These are phyloP conservation scores for Halichoerus grypus DNA, from an alignment of 2,113 vertebrate species.

Conservation along the genomic window DNA sequence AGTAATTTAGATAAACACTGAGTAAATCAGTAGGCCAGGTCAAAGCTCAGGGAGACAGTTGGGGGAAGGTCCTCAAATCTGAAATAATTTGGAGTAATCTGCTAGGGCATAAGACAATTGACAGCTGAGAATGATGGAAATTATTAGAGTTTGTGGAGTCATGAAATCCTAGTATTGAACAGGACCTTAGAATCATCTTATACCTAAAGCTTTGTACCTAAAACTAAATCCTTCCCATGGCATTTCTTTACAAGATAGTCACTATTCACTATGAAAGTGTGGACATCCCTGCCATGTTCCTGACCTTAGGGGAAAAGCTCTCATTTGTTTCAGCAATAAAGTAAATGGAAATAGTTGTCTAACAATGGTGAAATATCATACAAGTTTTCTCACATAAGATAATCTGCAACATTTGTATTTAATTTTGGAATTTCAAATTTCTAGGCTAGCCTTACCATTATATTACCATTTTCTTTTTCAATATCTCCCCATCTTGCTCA, in stretches of 20 bases:
- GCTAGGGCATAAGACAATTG: neutral
- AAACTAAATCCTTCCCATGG: neutral
- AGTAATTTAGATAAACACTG: neutral
- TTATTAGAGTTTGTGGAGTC: neutral
- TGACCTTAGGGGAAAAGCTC: too few species aligned
- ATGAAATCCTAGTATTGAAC: neutral
- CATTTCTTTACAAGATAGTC: neutral
- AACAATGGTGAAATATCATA: neutral
- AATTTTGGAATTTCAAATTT: constrained; percentile 34
- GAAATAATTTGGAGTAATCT: neutral
- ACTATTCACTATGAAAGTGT: neutral
- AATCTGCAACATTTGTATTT: neutral
- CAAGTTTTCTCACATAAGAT: neutral
- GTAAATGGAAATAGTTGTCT: neutral
- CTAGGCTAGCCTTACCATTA: neutral
- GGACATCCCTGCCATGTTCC: too few species aligned
- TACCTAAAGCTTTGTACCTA: neutral
- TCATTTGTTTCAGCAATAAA: too few species aligned
- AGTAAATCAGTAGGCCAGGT: neutral
- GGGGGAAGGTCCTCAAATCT: neutral
- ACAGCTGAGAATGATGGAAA: neutral
- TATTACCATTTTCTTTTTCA: neutral
- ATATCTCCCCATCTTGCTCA: neutral
- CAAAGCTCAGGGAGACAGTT: neutral
- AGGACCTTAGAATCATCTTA: neutral